These are phyloP conservation scores for Gila orcuttii DNA, from an alignment of 2,113 vertebrate species.

Conservation along the genomic window DNA sequence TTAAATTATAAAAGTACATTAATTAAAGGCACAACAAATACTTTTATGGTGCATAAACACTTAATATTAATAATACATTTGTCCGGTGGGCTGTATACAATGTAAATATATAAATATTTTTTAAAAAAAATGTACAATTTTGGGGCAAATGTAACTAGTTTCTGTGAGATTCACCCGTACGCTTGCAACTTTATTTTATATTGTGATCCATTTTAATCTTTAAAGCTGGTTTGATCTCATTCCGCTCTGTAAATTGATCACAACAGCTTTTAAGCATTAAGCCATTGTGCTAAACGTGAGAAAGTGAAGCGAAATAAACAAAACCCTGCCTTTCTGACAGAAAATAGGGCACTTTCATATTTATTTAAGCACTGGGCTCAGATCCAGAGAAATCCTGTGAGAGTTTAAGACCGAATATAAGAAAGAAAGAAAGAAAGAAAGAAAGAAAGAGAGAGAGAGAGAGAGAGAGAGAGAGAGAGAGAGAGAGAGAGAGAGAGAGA, in stretches of 20 bases:
- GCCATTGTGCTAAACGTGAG: neutral
- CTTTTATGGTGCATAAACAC: no score
- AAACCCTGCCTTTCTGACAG: slow-evolving; percentile 50
- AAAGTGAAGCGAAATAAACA: slow-evolving; percentile 42
- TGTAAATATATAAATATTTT: no score
- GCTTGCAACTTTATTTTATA: slow-evolving; percentile 24
- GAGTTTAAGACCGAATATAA: slow-evolving; percentile 47
- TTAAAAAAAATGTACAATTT: neutral
- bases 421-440: slow-evolving; percentile 15
- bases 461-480: no score
- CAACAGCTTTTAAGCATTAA: slow-evolving; percentile 23
- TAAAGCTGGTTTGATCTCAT: slow-evolving; percentile 22
- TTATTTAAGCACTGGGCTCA: slow-evolving; percentile 70
- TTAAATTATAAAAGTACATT: no score
- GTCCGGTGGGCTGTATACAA: no score
- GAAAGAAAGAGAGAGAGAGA: neutral
- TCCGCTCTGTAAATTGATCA: slow-evolving; percentile 9
- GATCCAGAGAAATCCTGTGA: slow-evolving; percentile 68
- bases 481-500: no score
- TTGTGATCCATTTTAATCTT: slow-evolving; percentile 22
- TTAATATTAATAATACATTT: no score
- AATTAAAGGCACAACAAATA: no score
- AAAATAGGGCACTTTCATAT: slow-evolving; percentile 73
- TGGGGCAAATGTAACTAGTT: neutral
- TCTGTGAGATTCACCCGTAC: neutral